Conservation (phyloP, 2,888 invertebrate genomes). For the Chymomyza amoena region DNA sequence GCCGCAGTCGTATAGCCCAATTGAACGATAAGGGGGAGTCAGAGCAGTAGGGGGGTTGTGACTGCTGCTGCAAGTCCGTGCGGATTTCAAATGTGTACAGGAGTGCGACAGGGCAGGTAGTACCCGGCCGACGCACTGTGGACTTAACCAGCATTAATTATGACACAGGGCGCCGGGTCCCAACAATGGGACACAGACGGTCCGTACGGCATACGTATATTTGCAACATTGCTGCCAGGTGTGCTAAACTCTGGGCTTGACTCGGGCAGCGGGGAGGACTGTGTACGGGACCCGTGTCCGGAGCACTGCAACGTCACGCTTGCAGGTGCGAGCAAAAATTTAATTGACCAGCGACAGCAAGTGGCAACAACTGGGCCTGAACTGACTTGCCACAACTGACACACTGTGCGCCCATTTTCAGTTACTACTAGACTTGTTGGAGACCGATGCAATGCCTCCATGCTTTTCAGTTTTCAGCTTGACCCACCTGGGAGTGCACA, state of each 20-base stretch:
- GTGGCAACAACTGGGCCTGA: slow-evolving; percentile 31
- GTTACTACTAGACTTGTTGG: slow-evolving; percentile 8
- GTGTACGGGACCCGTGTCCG: neutral
- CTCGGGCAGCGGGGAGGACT: neutral
- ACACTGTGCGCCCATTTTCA: slow-evolving; percentile 40
- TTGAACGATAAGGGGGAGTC: neutral
- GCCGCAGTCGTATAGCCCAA: neutral
- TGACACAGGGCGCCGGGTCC: slow-evolving; percentile 44
- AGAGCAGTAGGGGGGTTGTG: neutral
- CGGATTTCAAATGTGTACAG: slow-evolving; percentile 40
- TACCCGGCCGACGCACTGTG: slow-evolving; percentile 34
- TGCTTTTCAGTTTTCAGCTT: slow-evolving; percentile 7
- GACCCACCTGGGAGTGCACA: slow-evolving; percentile 72
- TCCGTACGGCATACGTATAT: slow-evolving; percentile 34
- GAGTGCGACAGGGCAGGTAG: slow-evolving; percentile 31
- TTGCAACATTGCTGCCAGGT: slow-evolving; percentile 12
- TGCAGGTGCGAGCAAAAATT: slow-evolving; percentile 56
- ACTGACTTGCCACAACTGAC: slow-evolving; percentile 65
- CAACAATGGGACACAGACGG: slow-evolving; percentile 45
- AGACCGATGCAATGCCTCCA: slow-evolving; percentile 20
- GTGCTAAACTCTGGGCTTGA: neutral
- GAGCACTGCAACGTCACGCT: slow-evolving; percentile 32
- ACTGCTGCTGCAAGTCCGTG: slow-evolving; percentile 14
- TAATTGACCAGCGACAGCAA: slow-evolving; percentile 57
- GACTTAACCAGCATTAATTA: slow-evolving; percentile 72